phyloP scores from a whole-genome alignment of 2,888 invertebrate species.

The Melipona beecheii region DNA sequence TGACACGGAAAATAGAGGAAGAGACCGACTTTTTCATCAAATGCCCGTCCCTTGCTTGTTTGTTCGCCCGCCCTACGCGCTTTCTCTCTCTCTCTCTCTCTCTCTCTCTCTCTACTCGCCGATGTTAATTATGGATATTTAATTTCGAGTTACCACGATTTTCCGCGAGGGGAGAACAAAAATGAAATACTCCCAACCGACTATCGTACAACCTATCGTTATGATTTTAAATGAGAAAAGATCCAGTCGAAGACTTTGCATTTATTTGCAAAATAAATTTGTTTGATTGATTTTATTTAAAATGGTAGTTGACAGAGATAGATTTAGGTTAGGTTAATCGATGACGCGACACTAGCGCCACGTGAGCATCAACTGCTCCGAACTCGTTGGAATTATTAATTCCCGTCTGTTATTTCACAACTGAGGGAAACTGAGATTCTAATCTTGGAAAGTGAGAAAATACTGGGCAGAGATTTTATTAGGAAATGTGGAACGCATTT shows the following conservation, averaged over 20 bases:
- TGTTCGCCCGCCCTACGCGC: slow-evolving; percentile 19
- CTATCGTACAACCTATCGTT: neutral
- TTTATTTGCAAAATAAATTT: too few relatives aligned
- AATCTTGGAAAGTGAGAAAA: neutral
- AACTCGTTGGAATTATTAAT: too few relatives aligned
- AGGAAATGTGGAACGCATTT: neutral
- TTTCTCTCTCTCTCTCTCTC: neutral
- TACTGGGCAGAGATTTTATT: accelerated
- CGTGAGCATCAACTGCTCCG: too few relatives aligned
- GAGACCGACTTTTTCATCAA: slow-evolving; percentile 63
- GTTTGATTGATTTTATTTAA: too few relatives aligned
- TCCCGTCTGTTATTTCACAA: too few relatives aligned
- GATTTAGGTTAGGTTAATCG: too few relatives aligned
- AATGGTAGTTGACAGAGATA: too few relatives aligned
- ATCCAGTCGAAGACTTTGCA: too few relatives aligned
- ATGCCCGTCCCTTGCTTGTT: slow-evolving; percentile 39
- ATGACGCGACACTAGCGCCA: too few relatives aligned
- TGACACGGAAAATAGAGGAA: slow-evolving; percentile 51
- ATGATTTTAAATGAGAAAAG: too few relatives aligned
- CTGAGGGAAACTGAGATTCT: too few relatives aligned
- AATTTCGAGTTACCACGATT: slow-evolving; percentile 35
- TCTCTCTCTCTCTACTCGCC: slow-evolving; percentile 4
- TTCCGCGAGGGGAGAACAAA: neutral
- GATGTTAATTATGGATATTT: slow-evolving; percentile 65
- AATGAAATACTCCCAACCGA: neutral